Conservation (phyloP, 2,888 invertebrate species). For the Lepidochitona cinerea region DNA sequence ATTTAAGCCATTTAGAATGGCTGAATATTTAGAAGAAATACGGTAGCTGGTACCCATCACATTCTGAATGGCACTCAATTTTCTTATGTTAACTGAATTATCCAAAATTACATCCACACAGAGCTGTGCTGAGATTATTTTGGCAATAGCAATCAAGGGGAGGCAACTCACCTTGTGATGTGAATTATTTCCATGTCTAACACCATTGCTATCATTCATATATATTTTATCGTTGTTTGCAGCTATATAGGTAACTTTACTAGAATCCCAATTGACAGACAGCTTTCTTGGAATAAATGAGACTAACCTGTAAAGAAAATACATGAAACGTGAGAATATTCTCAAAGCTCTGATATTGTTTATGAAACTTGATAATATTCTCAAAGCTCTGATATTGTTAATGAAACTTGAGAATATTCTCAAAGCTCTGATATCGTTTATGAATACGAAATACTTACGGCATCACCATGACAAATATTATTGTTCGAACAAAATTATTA, state of each 20-base stretch:
- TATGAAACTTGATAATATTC: neutral
- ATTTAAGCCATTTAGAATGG: too few species aligned
- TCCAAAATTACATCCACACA: too few species aligned
- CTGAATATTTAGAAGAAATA: too few species aligned
- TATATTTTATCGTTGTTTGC: constrained; percentile 69
- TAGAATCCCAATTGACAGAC: constrained; percentile 58
- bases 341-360: neutral
- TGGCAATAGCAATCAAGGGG: too few species aligned
- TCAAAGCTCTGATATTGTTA: neutral
- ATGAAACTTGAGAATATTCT: neutral
- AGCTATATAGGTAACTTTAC: constrained; percentile 61
- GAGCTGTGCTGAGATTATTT: too few species aligned
- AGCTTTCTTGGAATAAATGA: constrained; percentile 60
- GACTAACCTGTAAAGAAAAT: constrained; percentile 51
- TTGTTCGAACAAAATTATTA: too few species aligned
- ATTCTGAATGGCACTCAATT: too few species aligned
- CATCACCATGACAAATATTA: too few species aligned
- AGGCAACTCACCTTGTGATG: constrained; percentile 2
- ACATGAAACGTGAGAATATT: neutral
- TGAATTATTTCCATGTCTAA: constrained; percentile 35
- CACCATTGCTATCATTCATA: constrained; percentile 65
- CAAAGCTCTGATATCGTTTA: too few species aligned
- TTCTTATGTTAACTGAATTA: too few species aligned
- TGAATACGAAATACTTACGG: too few species aligned
- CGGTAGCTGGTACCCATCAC: too few species aligned